Evolutionary conservation across 92 coral and sea anemone genomes (phyloP).

Genomic region (Epizoanthus scotinus): DNA sequence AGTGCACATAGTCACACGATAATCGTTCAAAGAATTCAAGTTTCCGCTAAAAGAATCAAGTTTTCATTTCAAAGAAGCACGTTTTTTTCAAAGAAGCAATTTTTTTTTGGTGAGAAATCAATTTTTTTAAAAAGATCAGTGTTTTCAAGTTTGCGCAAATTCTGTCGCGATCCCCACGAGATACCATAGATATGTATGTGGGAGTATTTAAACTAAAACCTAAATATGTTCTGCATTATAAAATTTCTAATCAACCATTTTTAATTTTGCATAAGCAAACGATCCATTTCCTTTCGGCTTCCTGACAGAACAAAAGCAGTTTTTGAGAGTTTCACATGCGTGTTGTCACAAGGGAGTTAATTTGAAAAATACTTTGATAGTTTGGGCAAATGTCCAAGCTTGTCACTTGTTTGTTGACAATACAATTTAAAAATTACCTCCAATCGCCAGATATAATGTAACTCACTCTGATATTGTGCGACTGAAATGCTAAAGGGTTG

Average conservation of each 20-base stretch:
- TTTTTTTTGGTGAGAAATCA: too few relatives aligned
- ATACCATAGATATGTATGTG: too few relatives aligned
- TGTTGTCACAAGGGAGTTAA: slow-evolving; percentile 12
- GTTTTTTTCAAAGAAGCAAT: too few relatives aligned
- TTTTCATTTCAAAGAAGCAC: too few relatives aligned
- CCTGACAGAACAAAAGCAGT: neutral
- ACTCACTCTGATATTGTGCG: neutral
- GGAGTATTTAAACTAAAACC: neutral
- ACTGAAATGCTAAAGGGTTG: neutral
- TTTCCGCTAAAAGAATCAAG: too few relatives aligned
- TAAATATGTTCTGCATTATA: slow-evolving; percentile 4
- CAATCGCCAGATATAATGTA: neutral
- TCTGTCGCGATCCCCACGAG: too few relatives aligned
- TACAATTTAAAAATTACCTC: neutral
- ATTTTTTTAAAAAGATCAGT: too few relatives aligned
- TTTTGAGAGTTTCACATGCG: neutral
- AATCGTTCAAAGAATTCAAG: too few relatives aligned
- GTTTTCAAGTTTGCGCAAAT: too few relatives aligned
- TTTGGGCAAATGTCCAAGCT: neutral
- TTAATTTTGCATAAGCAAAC: neutral
- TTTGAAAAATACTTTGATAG: neutral
- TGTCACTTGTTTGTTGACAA: neutral
- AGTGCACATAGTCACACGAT: too few relatives aligned
- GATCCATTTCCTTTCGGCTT: neutral
- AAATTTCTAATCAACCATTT: neutral